Base-by-base conservation (phyloP, 2,113 vertebrate genomes). In the Seriola dumerili region DNA sequence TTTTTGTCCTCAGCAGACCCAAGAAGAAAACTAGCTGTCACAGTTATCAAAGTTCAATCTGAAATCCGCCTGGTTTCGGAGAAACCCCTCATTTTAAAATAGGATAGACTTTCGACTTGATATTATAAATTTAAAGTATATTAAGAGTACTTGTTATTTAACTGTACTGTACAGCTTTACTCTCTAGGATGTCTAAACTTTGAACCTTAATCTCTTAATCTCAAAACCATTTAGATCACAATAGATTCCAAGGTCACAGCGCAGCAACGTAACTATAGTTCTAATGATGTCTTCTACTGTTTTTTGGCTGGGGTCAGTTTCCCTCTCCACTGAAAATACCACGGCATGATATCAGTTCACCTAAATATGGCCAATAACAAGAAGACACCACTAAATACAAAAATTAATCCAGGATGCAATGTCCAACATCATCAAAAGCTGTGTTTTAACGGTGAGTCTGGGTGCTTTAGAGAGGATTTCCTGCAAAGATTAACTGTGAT, bases 401-500 rank as follows among this genome's bases (percentile, higher is more conserved):
- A 46, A 72, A 34, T 48, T 13, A 81, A 78, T 85, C 50, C 70
- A 57, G 23, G 50, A 54, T 68, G 42, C 61, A n/a, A 65, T 57
- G 59, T 63, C 54, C 65, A 57, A 58, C 79, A 74, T 25, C 55
- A 50, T 21, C 9, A 38, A 48, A 75, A 79, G 40, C 48, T 72
- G 50, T 85, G 23, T 82, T 87, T 55, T 79, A 59, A 65, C 9
- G 0, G 36, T 66, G 78, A 55, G 64, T 57, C 29, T 1, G 59
- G 36, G 50, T 48, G 23, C 29, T 76, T 76, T 79, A 72, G 10
- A 52, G 64, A 52, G 73, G 77, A 84, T 86, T 79, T 84, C 64
- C 59, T 58, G 52, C 36, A 68, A 63, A 83, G 81, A 86, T 83
- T 73, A 70, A 88, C 62, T 67, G 61, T 74, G 78, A 79, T 80